Evolutionary conservation across 2,888 invertebrate species (phyloP), one percentile per base, ranked within the genome.

Genomic region (Brenthis ino): DNA sequence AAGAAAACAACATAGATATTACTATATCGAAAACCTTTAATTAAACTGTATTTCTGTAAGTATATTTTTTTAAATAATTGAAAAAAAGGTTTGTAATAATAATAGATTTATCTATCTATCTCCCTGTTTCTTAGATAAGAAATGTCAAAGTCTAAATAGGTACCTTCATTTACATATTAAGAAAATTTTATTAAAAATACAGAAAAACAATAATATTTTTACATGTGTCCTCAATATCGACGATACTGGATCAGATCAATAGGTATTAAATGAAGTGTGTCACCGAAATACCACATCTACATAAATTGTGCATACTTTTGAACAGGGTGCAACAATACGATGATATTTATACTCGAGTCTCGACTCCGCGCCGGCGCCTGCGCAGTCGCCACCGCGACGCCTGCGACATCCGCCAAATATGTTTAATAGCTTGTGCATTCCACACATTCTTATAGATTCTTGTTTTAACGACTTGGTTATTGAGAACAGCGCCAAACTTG

Each of bases 371-470:
- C 77, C 80, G 88, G 87, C 88, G 87, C 85, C 84, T 82, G 81
- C 80, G 80, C 77, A 71, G 82, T 78, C 83, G 84, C 84, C 83
- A 77, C 73, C 75, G 74, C 77, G 77, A 74, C 77, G 76, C 79
- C 80, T 77, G 82, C 81, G 83, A 83, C 82, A 83, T 74, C 74
- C 82, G 80, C 82, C 81, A 79, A 83, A 86, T 43, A 86, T 58
- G 58, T 87, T 88, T 80, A 86, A 91, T 88, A 82, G 84, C 85
- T 77, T 77, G 82, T 77, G 82, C 85, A 90, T 89, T 86, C 88
- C 87, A 67, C 76, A 75, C 85, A 85, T 88, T 85, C 82, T 83
- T 84, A 79, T 79, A 77, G 76, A 84, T 84, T 85, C 84, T 82
- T 80, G 84, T 87, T 87, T 87, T 82, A 81, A 81, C 83, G 80